Evolutionary conservation across 2,113 vertebrate genomes (phyloP), one percentile per base, ranked within the genome.

Genomic region (Synchiropus splendidus): DNA sequence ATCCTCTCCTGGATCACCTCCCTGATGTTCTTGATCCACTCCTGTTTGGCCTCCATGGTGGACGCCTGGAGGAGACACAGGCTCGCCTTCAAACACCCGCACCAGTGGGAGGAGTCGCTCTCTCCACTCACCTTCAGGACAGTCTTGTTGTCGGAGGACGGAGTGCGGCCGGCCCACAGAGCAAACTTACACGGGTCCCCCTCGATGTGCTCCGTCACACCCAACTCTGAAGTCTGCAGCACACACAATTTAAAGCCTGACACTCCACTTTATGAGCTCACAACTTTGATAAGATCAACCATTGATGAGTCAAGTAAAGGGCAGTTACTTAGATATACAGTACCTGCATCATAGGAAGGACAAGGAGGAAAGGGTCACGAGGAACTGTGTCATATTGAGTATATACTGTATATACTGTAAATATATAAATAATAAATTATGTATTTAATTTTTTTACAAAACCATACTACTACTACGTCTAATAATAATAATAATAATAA

Each of bases 1-100:
- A 94, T 97, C 73, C 95, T 86, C 75, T 99, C 95, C 69, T 99
- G 95, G 80, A 99, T 98, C 70, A 98, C 94, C 79, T 97, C 93
- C 36, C 94, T 83, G 62, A 99, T 96, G 67, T 94, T 93, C 79
- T 95, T 99, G 61, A 99, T 98, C 95, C 95, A 99, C 45, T 99
- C 95, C 77, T 99, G 95, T 67, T 99, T 99, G 31, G 86, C 92
- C 70, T 99, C 95, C 45, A 99, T 89, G 52, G 74, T 95, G 56
- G 90, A 90, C 1, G 90, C 92, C 95, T 99, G 47, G 1, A 45
- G 44, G 36, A 59, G 6, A n/a, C 44, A 21, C 10, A 32, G 8
- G 11, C n/a, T n/a, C n/a, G n/a, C 8, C 21, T 27, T 27, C 4
- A 27, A 8, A 8, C 21, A 8, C 8, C 21, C 8, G 21, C 21